Conservation (phyloP, 2,797 vertebrate species). For the Arctocebus calabarensis region DNA sequence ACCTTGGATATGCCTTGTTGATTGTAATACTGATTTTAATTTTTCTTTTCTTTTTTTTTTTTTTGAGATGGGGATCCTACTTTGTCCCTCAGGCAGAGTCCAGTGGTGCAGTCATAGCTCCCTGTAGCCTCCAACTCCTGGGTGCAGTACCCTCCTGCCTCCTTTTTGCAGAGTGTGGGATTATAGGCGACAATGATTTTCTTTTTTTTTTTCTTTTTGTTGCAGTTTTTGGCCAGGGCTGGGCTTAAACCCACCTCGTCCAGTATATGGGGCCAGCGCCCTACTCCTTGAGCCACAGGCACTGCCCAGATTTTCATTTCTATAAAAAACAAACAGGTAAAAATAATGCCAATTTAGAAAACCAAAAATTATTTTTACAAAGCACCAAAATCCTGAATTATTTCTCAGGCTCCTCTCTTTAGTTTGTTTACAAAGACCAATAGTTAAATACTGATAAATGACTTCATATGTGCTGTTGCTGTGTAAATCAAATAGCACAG, state of each 20-base stretch:
- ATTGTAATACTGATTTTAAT: neutral
- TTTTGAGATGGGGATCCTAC: neutral
- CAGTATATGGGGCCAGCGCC: too few species aligned
- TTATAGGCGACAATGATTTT: neutral
- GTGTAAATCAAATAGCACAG: neutral
- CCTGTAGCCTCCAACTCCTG: neutral
- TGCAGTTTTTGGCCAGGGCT: too few species aligned
- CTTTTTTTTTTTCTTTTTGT: too few species aligned
- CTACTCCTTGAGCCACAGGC: too few species aligned
- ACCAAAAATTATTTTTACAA: neutral
- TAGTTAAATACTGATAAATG: neutral
- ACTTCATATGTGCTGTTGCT: neutral
- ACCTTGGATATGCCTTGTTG: neutral
- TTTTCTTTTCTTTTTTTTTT: too few species aligned
- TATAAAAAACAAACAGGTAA: neutral
- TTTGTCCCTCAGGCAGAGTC: neutral
- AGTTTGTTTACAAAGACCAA: constrained; percentile 16
- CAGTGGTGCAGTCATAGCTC: neutral
- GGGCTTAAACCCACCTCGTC: too few species aligned
- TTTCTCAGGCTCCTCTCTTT: neutral
- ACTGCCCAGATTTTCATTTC: constrained; percentile 55
- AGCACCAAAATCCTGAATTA: neutral
- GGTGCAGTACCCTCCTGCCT: neutral
- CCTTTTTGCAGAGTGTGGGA: neutral
- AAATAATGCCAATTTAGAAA: constrained; percentile 21